phyloP scores from a whole-genome alignment of 2,888 invertebrate species.

The Lymantria dispar region DNA sequence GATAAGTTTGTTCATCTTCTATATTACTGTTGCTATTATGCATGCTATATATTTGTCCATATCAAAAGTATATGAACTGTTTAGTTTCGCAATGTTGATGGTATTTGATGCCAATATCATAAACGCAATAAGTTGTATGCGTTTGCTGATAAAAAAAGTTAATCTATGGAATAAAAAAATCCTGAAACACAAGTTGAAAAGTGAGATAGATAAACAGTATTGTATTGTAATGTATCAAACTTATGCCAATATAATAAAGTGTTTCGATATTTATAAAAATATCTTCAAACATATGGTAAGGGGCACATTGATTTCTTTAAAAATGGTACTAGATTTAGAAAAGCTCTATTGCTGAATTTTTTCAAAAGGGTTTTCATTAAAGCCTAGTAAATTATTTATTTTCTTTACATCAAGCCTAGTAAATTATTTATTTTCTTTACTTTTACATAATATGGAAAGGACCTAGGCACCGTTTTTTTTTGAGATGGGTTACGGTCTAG shows the following conservation, averaged over 20 bases:
- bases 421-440: too few species aligned
- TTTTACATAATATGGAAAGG: too few species aligned
- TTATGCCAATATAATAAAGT: not conserved
- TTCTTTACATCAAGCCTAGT: too few species aligned
- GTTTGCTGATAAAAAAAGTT: slow-evolving; percentile 6
- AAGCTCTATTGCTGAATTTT: too few species aligned
- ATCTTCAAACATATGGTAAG: slow-evolving; percentile 2
- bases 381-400: too few species aligned
- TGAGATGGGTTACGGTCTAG: too few species aligned
- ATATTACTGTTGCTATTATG: not conserved
- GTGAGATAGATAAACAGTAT: not conserved
- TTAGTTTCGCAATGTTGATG: not conserved
- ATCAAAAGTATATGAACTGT: not conserved
- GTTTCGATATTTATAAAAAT: not conserved
- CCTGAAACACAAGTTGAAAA: not conserved
- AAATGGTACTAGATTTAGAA: too few species aligned
- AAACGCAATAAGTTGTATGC: slow-evolving; percentile 2
- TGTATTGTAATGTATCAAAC: slow-evolving; percentile 1
- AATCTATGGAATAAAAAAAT: slow-evolving; percentile 8
- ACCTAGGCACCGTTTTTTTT: too few species aligned
- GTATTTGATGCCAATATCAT: slow-evolving; percentile 10
- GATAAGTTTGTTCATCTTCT: not conserved
- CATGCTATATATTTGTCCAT: not conserved
- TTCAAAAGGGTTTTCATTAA: too few species aligned
- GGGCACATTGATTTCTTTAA: too few species aligned